phyloP scores from a whole-genome alignment of 30 jellyfish, hydroid and myxozoan genomes.

The Hydractinia symbiolongicarpus region DNA sequence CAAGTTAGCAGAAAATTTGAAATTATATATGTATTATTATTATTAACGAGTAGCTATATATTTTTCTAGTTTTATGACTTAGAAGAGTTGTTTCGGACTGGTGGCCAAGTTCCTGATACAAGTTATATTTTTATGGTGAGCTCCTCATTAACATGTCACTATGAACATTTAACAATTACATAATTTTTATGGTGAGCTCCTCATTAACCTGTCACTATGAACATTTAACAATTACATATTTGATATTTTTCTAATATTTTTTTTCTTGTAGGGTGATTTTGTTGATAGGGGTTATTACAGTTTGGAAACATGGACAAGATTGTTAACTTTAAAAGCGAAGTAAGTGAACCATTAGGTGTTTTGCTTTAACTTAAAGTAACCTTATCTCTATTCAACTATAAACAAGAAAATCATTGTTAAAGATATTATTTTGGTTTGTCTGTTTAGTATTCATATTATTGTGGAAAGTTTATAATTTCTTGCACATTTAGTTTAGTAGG shows the following conservation, averaged over 20 bases:
- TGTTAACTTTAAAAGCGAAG: conserved; percentile 92
- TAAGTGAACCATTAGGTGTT: conserved; percentile 21
- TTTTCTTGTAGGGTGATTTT: conserved; percentile 81
- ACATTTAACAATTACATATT: not conserved
- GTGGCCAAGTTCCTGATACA: conserved; percentile 99
- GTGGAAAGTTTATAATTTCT: too few species aligned
- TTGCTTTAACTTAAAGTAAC: not conserved
- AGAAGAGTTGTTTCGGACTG: conserved; percentile 90
- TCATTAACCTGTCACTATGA: not conserved
- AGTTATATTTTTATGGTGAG: conserved; percentile 81
- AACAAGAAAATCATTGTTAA: too few species aligned
- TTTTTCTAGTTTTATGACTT: conserved; percentile 83
- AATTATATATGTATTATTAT: not conserved
- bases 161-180: not conserved
- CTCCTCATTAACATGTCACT: not conserved
- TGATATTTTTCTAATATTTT: not conserved
- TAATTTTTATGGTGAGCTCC: not conserved
- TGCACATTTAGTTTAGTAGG: too few species aligned
- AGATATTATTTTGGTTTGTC: too few species aligned
- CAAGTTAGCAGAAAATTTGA: too few species aligned
- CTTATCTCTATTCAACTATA: too few species aligned
- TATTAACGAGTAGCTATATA: not conserved
- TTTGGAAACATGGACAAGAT: conserved; percentile 93
- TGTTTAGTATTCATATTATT: too few species aligned
- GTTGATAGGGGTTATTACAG: conserved; percentile 98